Evolutionary conservation across 2,888 invertebrate species (phyloP), one percentile per base, ranked within the genome.

Genomic region (Megamerina dolium): DNA sequence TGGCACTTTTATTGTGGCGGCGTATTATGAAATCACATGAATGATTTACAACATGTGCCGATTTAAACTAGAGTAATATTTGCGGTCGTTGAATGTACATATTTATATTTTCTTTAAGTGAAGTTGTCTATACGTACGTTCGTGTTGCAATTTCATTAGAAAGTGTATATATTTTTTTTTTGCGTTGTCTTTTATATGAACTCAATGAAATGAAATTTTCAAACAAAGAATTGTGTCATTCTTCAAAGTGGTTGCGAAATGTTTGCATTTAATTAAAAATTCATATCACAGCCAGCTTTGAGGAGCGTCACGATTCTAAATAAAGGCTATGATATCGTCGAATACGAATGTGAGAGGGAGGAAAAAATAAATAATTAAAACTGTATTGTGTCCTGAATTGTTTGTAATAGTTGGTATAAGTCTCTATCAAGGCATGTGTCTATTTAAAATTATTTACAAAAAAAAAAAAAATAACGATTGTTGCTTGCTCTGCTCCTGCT

Each of bases 251-350:
- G 86, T 76, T 87, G 89, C 88, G 76, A 79, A 83, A 79, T 89
- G 88, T 80, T 72, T 71, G 61, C 58, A 56, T 79, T 72, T 52
- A 57, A 61, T 68, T 61, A 59, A 68, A 66, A 62, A 61, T 60
- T 77, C 88, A 88, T 90, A 91, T 91, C 90, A 90, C 91, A 92
- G 91, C 90, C 90, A 91, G 92, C 91, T 91, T 93, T 91, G 90
- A 90, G 90, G 90, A 91, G 89, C 89, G 86, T 61, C 64, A 61
- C 70, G 62, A 58, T 68, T 55, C 52, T 53, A 48, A 40, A 26
- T 23, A 9, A n/a, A n/a, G n/a, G n/a, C n/a, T n/a, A n/a, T n/a
- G n/a, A n/a, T n/a, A n/a, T n/a, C n/a, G n/a, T n/a, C n/a, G n/a
- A n/a, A n/a, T n/a, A n/a, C n/a, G n/a, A n/a, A n/a, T n/a, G n/a